These are phyloP conservation scores for Trachelus tabidus DNA, from an alignment of 2,888 invertebrate genomes.

Conservation along the genomic window DNA sequence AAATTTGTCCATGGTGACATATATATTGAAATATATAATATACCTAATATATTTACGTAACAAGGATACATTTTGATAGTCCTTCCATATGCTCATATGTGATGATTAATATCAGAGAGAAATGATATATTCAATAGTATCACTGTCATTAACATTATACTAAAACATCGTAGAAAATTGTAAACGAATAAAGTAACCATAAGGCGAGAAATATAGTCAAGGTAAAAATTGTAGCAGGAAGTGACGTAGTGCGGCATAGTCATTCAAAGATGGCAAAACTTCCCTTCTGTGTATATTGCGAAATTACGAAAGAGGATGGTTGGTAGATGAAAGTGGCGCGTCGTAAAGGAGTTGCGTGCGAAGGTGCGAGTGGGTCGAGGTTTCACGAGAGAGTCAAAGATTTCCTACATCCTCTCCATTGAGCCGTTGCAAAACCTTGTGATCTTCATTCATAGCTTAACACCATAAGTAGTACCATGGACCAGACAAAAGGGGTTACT, in stretches of 20 bases:
- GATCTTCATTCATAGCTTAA: not conserved
- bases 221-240: not conserved
- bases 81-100: not conserved
- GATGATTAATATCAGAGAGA: not conserved
- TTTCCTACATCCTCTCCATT: slow-evolving; percentile 1
- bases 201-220: not conserved
- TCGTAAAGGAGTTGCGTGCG: not conserved
- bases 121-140: not conserved
- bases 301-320: not conserved
- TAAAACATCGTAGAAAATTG: not conserved
- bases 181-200: not conserved
- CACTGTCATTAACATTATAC: not conserved
- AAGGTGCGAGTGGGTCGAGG: not conserved
- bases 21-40: not conserved
- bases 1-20: not conserved
- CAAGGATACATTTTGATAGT: not conserved
- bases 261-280: not conserved
- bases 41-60: not conserved
- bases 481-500: not conserved
- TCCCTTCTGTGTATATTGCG: not conserved
- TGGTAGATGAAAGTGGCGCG: not conserved
- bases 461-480: not conserved
- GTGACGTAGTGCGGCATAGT: not conserved
- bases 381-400: slow-evolving; percentile 1
- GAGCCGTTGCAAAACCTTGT: not conserved